Conservation (phyloP, 2,113 vertebrate species). For the Callospermophilus lateralis region DNA sequence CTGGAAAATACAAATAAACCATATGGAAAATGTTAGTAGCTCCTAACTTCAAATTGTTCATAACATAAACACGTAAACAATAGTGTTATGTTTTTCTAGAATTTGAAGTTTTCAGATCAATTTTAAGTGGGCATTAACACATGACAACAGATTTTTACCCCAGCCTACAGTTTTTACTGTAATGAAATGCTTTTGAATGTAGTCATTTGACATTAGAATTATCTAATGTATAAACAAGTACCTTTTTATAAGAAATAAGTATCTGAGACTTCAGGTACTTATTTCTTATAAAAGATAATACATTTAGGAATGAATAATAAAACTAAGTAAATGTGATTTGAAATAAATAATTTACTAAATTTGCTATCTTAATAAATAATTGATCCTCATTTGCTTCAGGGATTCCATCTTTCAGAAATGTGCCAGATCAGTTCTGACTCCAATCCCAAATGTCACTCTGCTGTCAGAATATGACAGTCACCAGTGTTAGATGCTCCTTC, state of each 20-base stretch:
- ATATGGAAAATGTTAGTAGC: not conserved
- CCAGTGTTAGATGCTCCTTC: conserved; percentile 69
- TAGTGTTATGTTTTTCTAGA: not conserved
- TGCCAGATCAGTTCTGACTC: conserved; percentile 40
- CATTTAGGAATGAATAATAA: conserved; percentile 41
- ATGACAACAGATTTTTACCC: not conserved
- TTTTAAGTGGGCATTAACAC: not conserved
- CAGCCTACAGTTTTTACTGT: not conserved
- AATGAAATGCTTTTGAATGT: not conserved
- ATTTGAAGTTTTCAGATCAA: not conserved
- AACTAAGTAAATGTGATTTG: conserved; percentile 39
- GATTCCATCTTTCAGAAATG: not conserved
- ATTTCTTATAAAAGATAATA: conserved; percentile 51
- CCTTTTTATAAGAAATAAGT: too few species aligned
- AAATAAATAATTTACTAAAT: conserved; percentile 54
- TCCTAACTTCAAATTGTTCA: not conserved
- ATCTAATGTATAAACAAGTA: not conserved
- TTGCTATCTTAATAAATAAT: conserved; percentile 42
- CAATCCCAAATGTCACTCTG: conserved; percentile 65
- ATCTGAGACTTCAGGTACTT: not conserved
- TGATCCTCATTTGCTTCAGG: conserved; percentile 33
- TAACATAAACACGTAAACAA: not conserved
- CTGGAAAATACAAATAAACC: not conserved
- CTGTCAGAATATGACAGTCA: conserved; percentile 63
- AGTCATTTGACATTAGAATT: not conserved